Evolutionary conservation across 1,140 invertebrate genomes (phyloP).

Genomic region (Drosophila chauvacae): DNA sequence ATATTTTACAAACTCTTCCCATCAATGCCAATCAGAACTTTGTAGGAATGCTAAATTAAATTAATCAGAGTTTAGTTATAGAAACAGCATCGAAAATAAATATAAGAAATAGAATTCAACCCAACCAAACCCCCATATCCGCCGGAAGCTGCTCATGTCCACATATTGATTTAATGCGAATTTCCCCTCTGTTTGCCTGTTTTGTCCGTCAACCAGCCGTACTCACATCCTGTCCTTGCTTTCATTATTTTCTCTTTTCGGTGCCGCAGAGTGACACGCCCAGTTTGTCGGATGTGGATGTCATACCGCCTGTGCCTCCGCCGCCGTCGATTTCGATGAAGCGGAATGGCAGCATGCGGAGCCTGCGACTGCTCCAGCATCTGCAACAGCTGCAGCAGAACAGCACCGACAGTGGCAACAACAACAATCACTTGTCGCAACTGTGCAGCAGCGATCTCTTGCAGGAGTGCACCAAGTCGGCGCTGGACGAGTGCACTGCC

Average conservation of each 20-base stretch:
- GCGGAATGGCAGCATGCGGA: conserved; percentile 79
- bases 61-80: neutral
- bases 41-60: neutral
- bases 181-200: conserved; percentile 15
- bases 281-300: conserved; percentile 79
- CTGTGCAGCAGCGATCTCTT: conserved; percentile 76
- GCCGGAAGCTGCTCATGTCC: conserved; percentile 58
- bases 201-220: conserved; percentile 37
- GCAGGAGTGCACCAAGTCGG: conserved; percentile 73
- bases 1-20: neutral
- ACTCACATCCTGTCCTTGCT: conserved; percentile 35
- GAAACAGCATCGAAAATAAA: neutral
- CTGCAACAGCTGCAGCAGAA: conserved; percentile 65
- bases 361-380: conserved; percentile 70
- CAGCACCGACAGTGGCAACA: conserved; percentile 43
- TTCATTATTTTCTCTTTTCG: conserved; percentile 2
- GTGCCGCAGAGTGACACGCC: conserved; percentile 69
- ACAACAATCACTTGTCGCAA: conserved; percentile 63
- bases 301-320: conserved; percentile 81
- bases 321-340: conserved; percentile 73
- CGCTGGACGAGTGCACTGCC: conserved; percentile 77
- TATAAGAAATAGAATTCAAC: neutral
- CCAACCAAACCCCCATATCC: conserved; percentile 13
- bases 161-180: conserved; percentile 65
- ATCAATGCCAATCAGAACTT: neutral